Evolutionary conservation across 2,797 vertebrate species (phyloP), one percentile per base, ranked within the genome.

Genomic region (Epinephelus coioides): DNA sequence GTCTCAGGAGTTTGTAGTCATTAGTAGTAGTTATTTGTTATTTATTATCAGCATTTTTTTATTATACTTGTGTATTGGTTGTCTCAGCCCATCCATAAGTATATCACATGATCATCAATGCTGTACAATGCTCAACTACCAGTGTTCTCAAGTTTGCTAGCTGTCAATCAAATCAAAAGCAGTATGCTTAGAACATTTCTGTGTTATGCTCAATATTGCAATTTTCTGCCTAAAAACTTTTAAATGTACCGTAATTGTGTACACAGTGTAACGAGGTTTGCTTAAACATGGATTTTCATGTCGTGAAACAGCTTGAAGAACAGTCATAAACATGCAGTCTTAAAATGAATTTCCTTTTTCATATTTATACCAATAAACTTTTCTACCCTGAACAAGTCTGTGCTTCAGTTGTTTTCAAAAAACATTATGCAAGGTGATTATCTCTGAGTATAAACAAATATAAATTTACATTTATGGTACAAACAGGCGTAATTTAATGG

Each of bases 301-400:
- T 90, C 12, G 60, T 89, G 64, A 81, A 87, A 86, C 76, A 80
- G 88, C 84, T 90, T 79, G 76, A 90, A 83, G 78, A 90, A 82
- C 78, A 62, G 55, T 89, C 84, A 86, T 86, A 25, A 86, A 93
- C 92, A 86, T 86, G 79, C 86, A 88, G 92, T 94, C 90, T 93
- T 94, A 88, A 89, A 88, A 88, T 76, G 53, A 76, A 86, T 92
- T 94, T 91, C 82, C 55, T 90, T 93, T 92, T 93, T 77, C 91
- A 93, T 93, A 94, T 94, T 95, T 95, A 92, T 95, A 94, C 86
- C 86, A 95, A 95, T 94, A 94, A 94, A 94, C 81, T 93, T 94
- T 94, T 95, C 68, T 95, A 94, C 91, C 69, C 79, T 79, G 56
- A 89, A 76, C 25, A 62, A 57, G 2, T 18, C 43, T 5, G 30